A percentile compares a stretch with the other conserved stretches of the same genome.
Conservation (phyloP, 1,140 invertebrate species). For the Trichomalopsis sarcophagae region DNA sequence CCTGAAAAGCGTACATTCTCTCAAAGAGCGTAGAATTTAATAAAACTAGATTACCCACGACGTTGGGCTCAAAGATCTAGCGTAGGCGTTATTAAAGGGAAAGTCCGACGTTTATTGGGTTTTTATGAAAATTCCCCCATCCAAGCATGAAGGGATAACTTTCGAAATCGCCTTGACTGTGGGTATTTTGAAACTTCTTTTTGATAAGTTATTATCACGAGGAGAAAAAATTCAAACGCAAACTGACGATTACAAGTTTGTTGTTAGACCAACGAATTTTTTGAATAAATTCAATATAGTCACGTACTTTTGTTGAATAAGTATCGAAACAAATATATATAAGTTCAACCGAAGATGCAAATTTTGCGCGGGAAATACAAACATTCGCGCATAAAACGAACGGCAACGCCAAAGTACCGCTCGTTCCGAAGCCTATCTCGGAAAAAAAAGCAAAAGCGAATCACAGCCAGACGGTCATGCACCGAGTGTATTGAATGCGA, state of each 20-base stretch:
- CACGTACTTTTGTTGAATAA: too few species aligned
- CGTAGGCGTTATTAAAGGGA: conserved; percentile 4
- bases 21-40: neutral
- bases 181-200: too few species aligned
- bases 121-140: neutral
- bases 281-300: too few species aligned
- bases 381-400: neutral
- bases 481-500: neutral
- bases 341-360: too few species aligned
- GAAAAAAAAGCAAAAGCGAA: conserved; percentile 17
- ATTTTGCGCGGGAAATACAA: neutral
- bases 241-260: too few species aligned
- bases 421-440: neutral
- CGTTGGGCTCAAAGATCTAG: neutral
- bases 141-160: neutral
- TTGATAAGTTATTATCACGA: too few species aligned
- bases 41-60: neutral
- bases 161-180: neutral
- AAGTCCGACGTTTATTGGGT: neutral
- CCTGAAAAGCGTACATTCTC: neutral
- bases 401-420: conserved; percentile 4
- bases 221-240: too few species aligned
- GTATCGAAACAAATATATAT: too few species aligned
- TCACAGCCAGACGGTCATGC: neutral
- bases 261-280: too few species aligned